These are phyloP conservation scores for Neolamprologus brichardi DNA, from an alignment of 2,113 vertebrate species.

Conservation along the genomic window DNA sequence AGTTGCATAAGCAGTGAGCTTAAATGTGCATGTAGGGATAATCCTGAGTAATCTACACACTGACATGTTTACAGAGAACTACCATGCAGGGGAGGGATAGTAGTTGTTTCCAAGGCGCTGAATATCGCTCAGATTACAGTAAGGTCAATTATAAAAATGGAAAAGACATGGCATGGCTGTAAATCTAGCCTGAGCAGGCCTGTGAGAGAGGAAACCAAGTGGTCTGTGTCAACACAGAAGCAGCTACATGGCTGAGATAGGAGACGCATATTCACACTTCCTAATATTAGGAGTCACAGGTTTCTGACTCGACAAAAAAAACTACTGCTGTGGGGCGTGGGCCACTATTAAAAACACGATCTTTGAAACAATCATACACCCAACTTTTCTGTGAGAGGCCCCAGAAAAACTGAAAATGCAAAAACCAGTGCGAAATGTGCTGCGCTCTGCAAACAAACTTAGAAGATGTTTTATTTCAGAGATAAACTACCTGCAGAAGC, in stretches of 20 bases:
- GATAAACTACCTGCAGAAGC: neutral
- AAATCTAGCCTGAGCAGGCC: neutral
- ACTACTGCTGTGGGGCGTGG: accelerated
- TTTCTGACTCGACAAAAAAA: neutral
- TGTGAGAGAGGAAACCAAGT: neutral
- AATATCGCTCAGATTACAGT: neutral
- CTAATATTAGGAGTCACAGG: neutral
- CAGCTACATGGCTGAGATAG: neutral
- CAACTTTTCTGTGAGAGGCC: neutral
- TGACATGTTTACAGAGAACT: neutral
- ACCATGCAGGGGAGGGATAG: neutral
- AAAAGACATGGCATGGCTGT: neutral
- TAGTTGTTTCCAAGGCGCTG: neutral
- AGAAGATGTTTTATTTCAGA: neutral
- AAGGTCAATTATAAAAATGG: neutral
- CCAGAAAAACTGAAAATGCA: neutral
- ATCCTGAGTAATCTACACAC: neutral
- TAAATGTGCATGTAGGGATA: neutral
- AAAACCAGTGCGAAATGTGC: accelerated
- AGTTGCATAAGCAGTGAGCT: neutral
- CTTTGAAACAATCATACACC: neutral
- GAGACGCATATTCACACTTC: neutral
- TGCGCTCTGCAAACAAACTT: neutral
- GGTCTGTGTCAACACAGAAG: neutral
- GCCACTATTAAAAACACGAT: neutral